Conservation (phyloP, 2,888 invertebrate species). For the Mimas tiliae region DNA sequence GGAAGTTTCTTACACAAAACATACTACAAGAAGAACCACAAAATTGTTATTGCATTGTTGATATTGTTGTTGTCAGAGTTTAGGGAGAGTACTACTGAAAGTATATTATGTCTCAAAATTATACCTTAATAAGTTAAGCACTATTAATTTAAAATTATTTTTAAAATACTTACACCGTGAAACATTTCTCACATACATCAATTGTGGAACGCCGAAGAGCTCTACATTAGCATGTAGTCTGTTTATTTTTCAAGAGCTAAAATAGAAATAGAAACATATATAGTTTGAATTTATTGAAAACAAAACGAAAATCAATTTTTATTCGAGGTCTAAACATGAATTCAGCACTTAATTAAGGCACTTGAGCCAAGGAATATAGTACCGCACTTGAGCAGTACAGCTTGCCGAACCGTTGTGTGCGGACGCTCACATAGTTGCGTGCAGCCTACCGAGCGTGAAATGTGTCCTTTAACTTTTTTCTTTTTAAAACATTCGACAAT, state of each 20-base stretch:
- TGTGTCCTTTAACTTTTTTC: slow-evolving; percentile 40
- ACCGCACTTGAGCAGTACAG: slow-evolving; percentile 52
- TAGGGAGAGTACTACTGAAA: no score
- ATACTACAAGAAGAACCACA: no score
- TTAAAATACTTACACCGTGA: no score
- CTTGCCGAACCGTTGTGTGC: slow-evolving; percentile 54
- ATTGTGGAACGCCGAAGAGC: neutral
- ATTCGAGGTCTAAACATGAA: slow-evolving; percentile 8
- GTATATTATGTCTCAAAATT: no score
- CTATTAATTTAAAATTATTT: no score
- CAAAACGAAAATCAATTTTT: neutral
- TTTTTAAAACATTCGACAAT: slow-evolving; percentile 16
- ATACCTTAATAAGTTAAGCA: no score
- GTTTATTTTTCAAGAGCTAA: neutral
- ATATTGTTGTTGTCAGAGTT: no score
- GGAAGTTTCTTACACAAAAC: no score
- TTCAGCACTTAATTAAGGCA: slow-evolving; percentile 32
- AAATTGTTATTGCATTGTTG: no score
- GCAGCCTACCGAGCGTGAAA: slow-evolving; percentile 38
- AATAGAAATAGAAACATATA: no score
- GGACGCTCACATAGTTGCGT: slow-evolving; percentile 54
- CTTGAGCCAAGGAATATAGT: slow-evolving; percentile 32
- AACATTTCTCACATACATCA: neutral
- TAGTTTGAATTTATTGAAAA: neutral
- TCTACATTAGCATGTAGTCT: neutral